Base-by-base conservation (phyloP, 2,113 vertebrate species). In the Calypte anna region DNA sequence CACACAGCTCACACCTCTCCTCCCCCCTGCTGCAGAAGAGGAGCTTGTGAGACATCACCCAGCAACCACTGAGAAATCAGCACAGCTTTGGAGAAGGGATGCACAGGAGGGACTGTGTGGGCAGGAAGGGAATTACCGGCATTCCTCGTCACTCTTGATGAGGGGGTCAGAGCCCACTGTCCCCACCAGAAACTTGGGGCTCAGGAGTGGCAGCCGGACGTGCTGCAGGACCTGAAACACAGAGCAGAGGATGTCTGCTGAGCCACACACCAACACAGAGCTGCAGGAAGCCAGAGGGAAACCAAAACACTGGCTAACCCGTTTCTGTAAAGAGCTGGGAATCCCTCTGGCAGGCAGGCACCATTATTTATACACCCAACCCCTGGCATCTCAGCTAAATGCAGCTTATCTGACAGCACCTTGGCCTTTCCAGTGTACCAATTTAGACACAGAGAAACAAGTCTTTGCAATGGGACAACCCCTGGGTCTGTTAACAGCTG, bases 71-170 rank as follows among this genome's bases (percentile, higher is more conserved):
- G 31, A 57, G 30, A 94, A 66, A 92, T 25, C 43, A 91, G 36
- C 80, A 25, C 15, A 73, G 54, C 76, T 82, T 81, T 38, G 83
- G 62, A 64, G 77, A 85, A 69, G 25, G 88, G 67, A 67, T 18
- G 62, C 14, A 86, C 84, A 59, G 20, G 58, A 76, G 25, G 63
- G 31, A 70, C 43, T 57, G 40, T 38, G 57, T 53, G 67, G 46
- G 40, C 27, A 74, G 38, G n/a, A 69, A 69, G 54, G n/a, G 59
- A 80, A 85, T 69, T 97, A 99, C 99, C 99, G 98, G 98, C 99
- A 99, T 93, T 99, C 99, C 92, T 99, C 99, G 51, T 99, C 99
- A 10, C 99, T 99, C 97, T 99, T 99, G 94, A 99, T 99, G n/a
- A 99, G 98, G 2, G 99, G 99, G 90, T 99, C 99, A 59, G 99